A percentile compares a stretch with the other conserved stretches of the same genome.
phyloP scores from a whole-genome alignment of 2,888 invertebrate species.

The Pocota personata region DNA sequence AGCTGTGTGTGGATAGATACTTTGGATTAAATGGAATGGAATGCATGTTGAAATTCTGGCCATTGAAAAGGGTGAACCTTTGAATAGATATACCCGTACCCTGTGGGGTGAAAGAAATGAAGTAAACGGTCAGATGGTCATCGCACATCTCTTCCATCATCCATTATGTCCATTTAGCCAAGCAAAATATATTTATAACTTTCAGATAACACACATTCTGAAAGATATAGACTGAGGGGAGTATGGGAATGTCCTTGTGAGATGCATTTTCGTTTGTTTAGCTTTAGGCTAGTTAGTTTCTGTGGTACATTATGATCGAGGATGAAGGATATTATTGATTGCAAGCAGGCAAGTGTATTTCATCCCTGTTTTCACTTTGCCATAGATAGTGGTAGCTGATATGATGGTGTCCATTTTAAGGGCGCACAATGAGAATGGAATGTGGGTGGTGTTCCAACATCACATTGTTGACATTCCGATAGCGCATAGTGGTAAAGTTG shows the following conservation, averaged over 20 bases:
- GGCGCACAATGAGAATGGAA: not conserved
- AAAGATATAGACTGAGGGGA: not conserved
- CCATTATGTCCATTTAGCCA: conserved; percentile 52
- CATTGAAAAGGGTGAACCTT: conserved; percentile 36
- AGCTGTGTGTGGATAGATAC: conserved; percentile 26
- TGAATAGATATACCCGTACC: not conserved
- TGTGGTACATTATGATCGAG: conserved; percentile 29
- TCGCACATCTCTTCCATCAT: conserved; percentile 62
- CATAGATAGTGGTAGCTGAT: conserved; percentile 3
- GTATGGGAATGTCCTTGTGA: conserved; percentile 34
- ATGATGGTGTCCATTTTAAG: conserved; percentile 1
- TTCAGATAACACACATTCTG: conserved; percentile 37
- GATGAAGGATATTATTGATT: conserved; percentile 54
- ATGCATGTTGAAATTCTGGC: conserved; percentile 46
- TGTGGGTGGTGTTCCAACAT: not conserved
- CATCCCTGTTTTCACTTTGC: conserved; percentile 24
- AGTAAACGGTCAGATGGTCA: conserved; percentile 62
- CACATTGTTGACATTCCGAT: conserved; percentile 54
- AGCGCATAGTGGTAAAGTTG: conserved; percentile 19
- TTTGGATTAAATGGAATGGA: conserved; percentile 60
- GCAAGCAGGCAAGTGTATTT: not conserved
- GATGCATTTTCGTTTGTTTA: conserved; percentile 47
- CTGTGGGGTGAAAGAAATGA: conserved; percentile 17
- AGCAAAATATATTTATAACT: conserved; percentile 62
- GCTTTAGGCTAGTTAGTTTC: conserved; percentile 22